A percentile compares a stretch with the other conserved stretches of the same genome.
Conservation (phyloP, 2,797 vertebrate genomes). For the Schizopygopsis pylzovi region DNA sequence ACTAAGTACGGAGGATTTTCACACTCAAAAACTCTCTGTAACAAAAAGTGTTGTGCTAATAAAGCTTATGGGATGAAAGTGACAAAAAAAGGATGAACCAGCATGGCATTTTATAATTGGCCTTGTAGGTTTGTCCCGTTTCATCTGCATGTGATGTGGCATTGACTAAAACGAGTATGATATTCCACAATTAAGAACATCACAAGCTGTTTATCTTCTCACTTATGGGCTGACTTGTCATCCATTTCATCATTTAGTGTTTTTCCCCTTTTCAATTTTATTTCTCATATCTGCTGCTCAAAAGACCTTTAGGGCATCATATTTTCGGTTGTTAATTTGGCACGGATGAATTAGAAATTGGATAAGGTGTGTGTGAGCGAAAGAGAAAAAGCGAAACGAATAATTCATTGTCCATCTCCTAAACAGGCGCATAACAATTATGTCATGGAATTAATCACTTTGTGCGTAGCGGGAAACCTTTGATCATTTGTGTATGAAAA, state of each 20-base stretch:
- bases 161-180: slow-evolving; percentile 82
- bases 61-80: slow-evolving; percentile 79
- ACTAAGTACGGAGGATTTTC: slow-evolving; percentile 89
- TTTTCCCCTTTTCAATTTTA: slow-evolving; percentile 6
- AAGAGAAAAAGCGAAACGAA: slow-evolving; percentile 23
- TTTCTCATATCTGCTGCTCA: slow-evolving; percentile 33
- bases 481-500: slow-evolving; percentile 70
- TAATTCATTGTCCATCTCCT: slow-evolving; percentile 57
- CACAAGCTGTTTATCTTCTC: slow-evolving; percentile 84
- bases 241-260: slow-evolving; percentile 68
- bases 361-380: slow-evolving; percentile 16
- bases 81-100: slow-evolving; percentile 68
- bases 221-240: slow-evolving; percentile 71
- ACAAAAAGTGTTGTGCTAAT: slow-evolving; percentile 84
- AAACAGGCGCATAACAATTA: slow-evolving; percentile 68
- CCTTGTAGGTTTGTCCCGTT: slow-evolving; percentile 82
- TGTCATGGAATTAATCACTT: slow-evolving; percentile 69
- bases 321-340: slow-evolving; percentile 46
- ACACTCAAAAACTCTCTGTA: slow-evolving; percentile 85
- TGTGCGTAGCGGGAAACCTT: slow-evolving; percentile 62
- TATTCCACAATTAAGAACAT: slow-evolving; percentile 85
- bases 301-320: slow-evolving; percentile 46
- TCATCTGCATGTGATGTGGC: slow-evolving; percentile 80
- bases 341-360: slow-evolving; percentile 52
- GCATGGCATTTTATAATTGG: slow-evolving; percentile 87